Evolutionary conservation across 1,140 invertebrate species (phyloP), one percentile per base, ranked within the genome.

Genomic region (Drosophila nigrodunni): DNA sequence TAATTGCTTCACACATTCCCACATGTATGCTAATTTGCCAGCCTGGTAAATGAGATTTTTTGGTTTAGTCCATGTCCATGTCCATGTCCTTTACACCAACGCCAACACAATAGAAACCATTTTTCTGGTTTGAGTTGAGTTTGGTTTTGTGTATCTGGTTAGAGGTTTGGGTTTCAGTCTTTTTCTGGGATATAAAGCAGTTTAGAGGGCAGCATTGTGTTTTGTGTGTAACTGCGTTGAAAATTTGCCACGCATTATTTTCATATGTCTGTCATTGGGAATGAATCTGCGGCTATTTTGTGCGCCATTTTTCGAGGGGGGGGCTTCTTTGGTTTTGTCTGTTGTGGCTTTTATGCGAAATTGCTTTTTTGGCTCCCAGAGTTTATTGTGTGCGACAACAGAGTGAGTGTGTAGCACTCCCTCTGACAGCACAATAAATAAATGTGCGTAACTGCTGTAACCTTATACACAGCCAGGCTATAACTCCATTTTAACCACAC

Each of bases 311-410:
- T 49, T 67, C 25, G 25, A n/a, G 25, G 3, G 25, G 71, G 70
- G 70, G 47, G 50, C 6, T 81, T 13, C 68, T 64, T 69, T 77
- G 79, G 83, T 71, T 82, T 77, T 81, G 81, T 88, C 79, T 86
- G 83, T 77, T 87, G 82, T 73, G 77, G 82, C 83, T 82, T 88
- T 87, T 80, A 80, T 88, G 73, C 69, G 77, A 87, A 87, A 87
- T 87, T 88, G 82, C 69, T 75, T 87, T 87, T 86, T 87, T 72
- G 41, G 37, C 62, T 49, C 25, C 44, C 47, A 15, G 59, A 46
- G 30, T 65, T 66, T 69, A 73, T 74, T 81, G 70, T 77, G 44
- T 61, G 49, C 58, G 54, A 52, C 62, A 67, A 35, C 57, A 18
- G 43, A 9, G 62, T 37, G 39, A 35, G 49, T 41, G 67, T 59